Percentiles rank a stretch among this genome's conserved stretches.
Evolutionary conservation across 2,888 invertebrate species (phyloP).

Genomic region (Steromphala cineraria): DNA sequence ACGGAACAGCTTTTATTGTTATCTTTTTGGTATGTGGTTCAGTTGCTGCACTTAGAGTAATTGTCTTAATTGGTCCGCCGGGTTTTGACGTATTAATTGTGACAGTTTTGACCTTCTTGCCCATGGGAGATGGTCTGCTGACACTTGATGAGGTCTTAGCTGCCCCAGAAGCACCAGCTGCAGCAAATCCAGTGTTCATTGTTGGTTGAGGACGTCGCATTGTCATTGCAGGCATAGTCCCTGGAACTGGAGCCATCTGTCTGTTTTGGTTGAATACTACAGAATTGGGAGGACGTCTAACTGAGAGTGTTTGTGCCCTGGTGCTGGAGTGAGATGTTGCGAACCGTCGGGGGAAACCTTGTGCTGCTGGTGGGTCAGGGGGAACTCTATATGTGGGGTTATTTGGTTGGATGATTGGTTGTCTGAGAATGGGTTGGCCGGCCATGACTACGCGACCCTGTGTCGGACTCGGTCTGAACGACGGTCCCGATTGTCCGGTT

Average conservation of each 20-base stretch:
- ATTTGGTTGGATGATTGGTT: neutral
- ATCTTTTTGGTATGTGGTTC: too few relatives aligned
- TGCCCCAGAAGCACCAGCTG: neutral
- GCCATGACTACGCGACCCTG: neutral
- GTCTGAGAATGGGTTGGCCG: neutral
- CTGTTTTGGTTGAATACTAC: neutral
- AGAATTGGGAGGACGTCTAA: neutral
- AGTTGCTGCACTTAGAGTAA: too few relatives aligned
- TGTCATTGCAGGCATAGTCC: too few relatives aligned
- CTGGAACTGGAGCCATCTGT: too few relatives aligned
- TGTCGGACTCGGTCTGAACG: neutral
- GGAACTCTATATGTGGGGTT: neutral
- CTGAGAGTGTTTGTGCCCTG: neutral
- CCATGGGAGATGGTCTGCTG: neutral
- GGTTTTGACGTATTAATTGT: neutral
- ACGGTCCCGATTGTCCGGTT: neutral
- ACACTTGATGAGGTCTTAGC: neutral
- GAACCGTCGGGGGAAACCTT: neutral
- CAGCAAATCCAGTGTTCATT: neutral
- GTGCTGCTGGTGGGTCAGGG: neutral
- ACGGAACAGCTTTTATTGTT: too few relatives aligned
- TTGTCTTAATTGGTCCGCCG: too few relatives aligned
- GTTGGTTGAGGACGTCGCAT: too few relatives aligned
- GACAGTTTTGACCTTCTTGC: neutral
- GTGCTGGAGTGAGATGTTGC: neutral